These are phyloP conservation scores for Acrobeloides nanus DNA, from an alignment of 2,888 invertebrate genomes.

Conservation along the genomic window DNA sequence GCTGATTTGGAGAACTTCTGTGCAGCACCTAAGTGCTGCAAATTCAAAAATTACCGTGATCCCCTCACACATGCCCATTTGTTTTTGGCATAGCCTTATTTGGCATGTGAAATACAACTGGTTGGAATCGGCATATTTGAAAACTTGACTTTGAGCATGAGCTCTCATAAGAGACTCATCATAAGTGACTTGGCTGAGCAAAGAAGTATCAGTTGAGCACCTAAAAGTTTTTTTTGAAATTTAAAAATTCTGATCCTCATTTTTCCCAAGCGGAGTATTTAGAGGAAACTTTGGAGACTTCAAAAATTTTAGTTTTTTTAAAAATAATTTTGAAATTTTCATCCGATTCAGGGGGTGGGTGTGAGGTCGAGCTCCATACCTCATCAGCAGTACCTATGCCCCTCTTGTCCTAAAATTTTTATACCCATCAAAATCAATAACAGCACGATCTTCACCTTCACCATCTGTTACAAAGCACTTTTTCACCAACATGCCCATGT, in stretches of 20 bases:
- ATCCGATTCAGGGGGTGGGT: too few relatives aligned
- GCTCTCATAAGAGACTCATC: constrained; percentile 46
- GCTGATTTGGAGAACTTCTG: too few relatives aligned
- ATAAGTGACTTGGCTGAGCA: constrained; percentile 43
- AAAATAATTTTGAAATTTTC: too few relatives aligned
- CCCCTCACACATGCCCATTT: constrained; percentile 49
- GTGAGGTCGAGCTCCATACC: too few relatives aligned
- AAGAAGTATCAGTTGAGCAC: constrained; percentile 41
- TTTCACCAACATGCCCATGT: constrained; percentile 52
- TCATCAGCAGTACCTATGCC: too few relatives aligned
- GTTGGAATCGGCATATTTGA: constrained; percentile 53
- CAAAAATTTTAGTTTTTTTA: too few relatives aligned
- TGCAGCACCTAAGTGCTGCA: too few relatives aligned
- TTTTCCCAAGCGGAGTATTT: too few relatives aligned
- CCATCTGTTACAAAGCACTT: constrained; percentile 50
- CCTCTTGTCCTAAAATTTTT: too few relatives aligned
- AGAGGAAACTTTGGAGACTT: too few relatives aligned
- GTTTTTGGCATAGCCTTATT: constrained; percentile 51
- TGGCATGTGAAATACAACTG: constrained; percentile 52
- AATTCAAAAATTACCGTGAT: constrained; percentile 35
- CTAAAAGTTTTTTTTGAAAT: constrained; percentile 18
- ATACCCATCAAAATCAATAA: constrained; percentile 44
- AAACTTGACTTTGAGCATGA: constrained; percentile 47
- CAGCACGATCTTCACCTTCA: constrained; percentile 49
- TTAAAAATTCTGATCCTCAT: too few relatives aligned